Evolutionary conservation across 2,113 vertebrate genomes (phyloP).

Genomic region (Hippolais icterina): DNA sequence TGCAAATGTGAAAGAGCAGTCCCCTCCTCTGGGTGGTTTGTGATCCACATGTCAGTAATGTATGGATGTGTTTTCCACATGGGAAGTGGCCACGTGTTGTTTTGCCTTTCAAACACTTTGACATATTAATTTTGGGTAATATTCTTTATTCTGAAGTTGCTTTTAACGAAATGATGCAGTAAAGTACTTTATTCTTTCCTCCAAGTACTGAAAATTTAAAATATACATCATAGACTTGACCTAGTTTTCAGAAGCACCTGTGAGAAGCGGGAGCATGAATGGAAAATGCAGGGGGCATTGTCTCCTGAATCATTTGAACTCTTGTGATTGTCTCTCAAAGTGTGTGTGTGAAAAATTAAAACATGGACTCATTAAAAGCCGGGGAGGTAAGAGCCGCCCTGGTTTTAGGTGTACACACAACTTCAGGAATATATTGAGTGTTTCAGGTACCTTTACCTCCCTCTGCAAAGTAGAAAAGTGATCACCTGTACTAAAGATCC

Average conservation of each 20-base stretch:
- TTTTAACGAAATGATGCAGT: not conserved
- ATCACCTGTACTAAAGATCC: not conserved
- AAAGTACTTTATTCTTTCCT: not conserved
- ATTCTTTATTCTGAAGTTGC: not conserved
- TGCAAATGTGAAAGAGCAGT: not conserved
- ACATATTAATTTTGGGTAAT: not conserved
- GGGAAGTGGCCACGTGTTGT: not conserved
- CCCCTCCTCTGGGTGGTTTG: not conserved
- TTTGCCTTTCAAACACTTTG: not conserved
- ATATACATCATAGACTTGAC: slow-evolving; percentile 29
- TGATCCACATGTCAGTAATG: not conserved
- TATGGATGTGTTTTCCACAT: not conserved
- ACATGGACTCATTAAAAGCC: not conserved
- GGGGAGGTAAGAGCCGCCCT: not conserved
- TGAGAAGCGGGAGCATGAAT: not conserved
- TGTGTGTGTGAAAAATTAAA: not conserved
- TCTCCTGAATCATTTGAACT: not conserved
- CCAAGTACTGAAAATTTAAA: not conserved
- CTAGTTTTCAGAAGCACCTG: slow-evolving; percentile 18
- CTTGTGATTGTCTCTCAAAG: not conserved
- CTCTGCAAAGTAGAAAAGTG: not conserved
- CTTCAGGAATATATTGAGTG: not conserved
- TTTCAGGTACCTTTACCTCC: not conserved
- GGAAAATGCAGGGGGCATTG: not conserved
- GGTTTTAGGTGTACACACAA: not conserved